Percentiles rank a stretch among this genome's conserved stretches.
Evolutionary conservation across 2,113 vertebrate genomes (phyloP).

Genomic region (Neogobius melanostomus): DNA sequence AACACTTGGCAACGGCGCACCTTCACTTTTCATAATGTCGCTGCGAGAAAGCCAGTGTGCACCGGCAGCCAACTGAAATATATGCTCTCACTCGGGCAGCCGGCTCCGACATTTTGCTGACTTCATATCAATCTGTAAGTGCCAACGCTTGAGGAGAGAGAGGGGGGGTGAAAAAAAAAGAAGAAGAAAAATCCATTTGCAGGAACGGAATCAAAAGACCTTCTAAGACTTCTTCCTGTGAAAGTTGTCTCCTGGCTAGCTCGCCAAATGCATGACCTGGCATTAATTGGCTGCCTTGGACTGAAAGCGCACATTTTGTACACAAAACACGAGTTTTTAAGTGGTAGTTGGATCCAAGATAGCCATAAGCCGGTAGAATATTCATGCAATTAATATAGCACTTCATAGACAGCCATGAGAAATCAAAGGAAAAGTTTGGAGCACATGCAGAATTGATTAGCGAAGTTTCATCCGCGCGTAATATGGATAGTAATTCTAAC

Average conservation of each 20-base stretch:
- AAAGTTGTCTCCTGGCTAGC: constrained; percentile 48
- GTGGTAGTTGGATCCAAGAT: constrained; percentile 30
- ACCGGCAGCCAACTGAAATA: constrained; percentile 45
- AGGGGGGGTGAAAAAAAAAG: neutral
- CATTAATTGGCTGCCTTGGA: constrained; percentile 63
- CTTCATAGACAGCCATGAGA: neutral
- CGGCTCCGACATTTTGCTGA: constrained; percentile 46
- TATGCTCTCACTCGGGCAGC: constrained; percentile 36
- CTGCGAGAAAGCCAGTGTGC: constrained; percentile 26
- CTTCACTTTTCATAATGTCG: constrained; percentile 45
- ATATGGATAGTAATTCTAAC: constrained; percentile 13
- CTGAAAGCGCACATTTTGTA: constrained; percentile 7
- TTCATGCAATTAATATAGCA: constrained; percentile 23
- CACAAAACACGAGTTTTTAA: constrained; percentile 26
- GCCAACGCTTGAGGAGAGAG: constrained; percentile 6
- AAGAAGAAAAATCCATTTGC: constrained; percentile 24
- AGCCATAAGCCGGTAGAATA: constrained; percentile 17
- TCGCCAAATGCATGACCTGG: constrained; percentile 41
- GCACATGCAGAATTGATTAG: neutral
- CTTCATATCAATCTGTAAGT: constrained; percentile 31
- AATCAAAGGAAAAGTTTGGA: constrained; percentile 1
- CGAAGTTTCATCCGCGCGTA: constrained; percentile 4
- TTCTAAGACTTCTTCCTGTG: constrained; percentile 11
- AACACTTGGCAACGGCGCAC: constrained; percentile 65
- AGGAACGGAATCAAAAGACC: constrained; percentile 40